Percentiles rank a stretch among this genome's conserved stretches.
Conservation (phyloP, 2,888 invertebrate species). For the Dione vanillae region DNA sequence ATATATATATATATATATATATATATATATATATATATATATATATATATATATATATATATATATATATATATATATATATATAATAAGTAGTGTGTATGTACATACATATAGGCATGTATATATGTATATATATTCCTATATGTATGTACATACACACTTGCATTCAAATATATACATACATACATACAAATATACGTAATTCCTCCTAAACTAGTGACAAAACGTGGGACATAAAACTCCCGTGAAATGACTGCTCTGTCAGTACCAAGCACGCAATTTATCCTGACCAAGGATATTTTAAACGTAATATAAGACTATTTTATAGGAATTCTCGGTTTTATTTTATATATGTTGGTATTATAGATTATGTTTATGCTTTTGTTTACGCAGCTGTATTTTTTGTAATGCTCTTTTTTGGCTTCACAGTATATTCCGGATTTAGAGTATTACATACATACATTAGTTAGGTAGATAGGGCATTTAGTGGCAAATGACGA, state of each 20-base stretch:
- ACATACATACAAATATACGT: conserved; percentile 13
- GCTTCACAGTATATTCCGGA: too few species aligned
- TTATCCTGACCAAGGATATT: conserved; percentile 55
- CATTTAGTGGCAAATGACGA: too few species aligned
- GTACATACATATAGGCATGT: too few species aligned
- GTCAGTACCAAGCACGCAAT: conserved; percentile 72
- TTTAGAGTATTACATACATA: too few species aligned
- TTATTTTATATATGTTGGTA: conserved; percentile 10
- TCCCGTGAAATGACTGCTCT: conserved; percentile 71
- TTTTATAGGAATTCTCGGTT: conserved; percentile 24
- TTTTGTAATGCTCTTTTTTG: too few species aligned
- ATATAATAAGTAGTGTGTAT: too few species aligned
- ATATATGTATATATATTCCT: not conserved
- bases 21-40: not conserved
- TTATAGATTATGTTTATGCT: not conserved
- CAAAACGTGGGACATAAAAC: conserved; percentile 72
- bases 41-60: not conserved
- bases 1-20: not conserved
- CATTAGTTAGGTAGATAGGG: too few species aligned
- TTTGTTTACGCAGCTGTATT: not conserved
- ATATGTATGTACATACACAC: too few species aligned
- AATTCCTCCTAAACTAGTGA: conserved; percentile 53
- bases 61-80: too few species aligned
- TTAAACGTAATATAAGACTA: conserved; percentile 43
- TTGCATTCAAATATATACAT: not conserved